Base-by-base conservation (phyloP, 1,140 invertebrate genomes). In the Aphis gossypii region DNA sequence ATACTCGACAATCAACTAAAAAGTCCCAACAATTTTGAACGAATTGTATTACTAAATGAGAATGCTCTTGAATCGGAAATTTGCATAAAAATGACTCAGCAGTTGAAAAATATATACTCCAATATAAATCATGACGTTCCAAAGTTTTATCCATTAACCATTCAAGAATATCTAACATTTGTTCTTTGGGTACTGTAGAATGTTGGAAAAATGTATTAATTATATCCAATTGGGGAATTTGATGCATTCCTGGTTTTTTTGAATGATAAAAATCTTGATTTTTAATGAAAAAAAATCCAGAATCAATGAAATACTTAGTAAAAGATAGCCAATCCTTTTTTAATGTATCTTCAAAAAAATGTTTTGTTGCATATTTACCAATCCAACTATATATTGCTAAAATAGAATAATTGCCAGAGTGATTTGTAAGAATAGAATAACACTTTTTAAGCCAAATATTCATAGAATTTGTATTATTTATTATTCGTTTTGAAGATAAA, bases 371-470 rank as follows among this genome's bases (percentile, higher is more conserved):
- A 86, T 84, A 93, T 93, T 84, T 84, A 83, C 92, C 92, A 44
- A 93, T 93, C 92, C 76, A 93, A 18, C 48, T 93, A 51, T 84
- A 93, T 35, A 93, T 86, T 54, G 82, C 23, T 56, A 93, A 86
- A 86, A 86, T 41, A 84, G 46, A 54, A 56, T 84, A 93, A 86
- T 83, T 93, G 2, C 82, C 92, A 48, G 14, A 54, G 9, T 86
- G 21, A 7, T 93, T n/a, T 2, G 4, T 41, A 30, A 92, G n/a
- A 82, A 86, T 93, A 54, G 25, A 54, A 6, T 51, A 41, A 84
- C 92, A 93, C 1, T 86, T 84, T 9, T 20, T 30, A 41, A 93
- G 48, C 92, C 92, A 93, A 56, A 35, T 23, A 86, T 54, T 56
- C 82, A 93, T 86, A 51, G 84, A 44, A 7, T 54, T 41, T 54